These are phyloP conservation scores for Meliscaeva auricollis DNA, from an alignment of 2,888 invertebrate genomes.

Conservation along the genomic window DNA sequence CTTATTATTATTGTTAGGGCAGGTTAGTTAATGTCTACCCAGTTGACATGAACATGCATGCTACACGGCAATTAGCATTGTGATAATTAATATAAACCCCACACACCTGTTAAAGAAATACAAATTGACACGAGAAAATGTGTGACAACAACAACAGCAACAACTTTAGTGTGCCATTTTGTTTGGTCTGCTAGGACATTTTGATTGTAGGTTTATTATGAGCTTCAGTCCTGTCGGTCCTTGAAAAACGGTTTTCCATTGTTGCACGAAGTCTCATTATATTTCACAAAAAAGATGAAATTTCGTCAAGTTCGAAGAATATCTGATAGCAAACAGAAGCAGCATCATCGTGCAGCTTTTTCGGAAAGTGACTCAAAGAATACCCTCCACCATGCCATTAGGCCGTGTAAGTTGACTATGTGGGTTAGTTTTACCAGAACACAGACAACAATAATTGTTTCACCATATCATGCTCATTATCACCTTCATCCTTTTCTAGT, in stretches of 20 bases:
- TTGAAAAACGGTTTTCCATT: too few species aligned
- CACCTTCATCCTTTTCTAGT: constrained; percentile 79
- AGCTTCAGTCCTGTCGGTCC: too few species aligned
- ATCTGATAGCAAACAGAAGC: not conserved
- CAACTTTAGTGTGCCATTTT: not conserved
- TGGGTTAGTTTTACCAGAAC: too few species aligned
- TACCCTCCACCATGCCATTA: constrained; percentile 85
- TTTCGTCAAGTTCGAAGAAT: not conserved
- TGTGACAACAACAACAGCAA: not conserved
- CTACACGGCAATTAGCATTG: constrained; percentile 40
- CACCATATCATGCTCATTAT: too few species aligned
- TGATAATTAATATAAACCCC: constrained; percentile 31
- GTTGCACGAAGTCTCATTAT: too few species aligned
- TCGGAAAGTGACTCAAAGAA: constrained; percentile 76
- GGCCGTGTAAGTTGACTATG: constrained; percentile 82
- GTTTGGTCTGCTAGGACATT: not conserved
- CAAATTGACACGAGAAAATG: not conserved
- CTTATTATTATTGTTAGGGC: not conserved
- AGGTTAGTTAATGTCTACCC: constrained; percentile 18
- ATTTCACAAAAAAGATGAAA: constrained; percentile 23
- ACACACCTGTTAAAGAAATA: constrained; percentile 2
- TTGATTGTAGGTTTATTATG: not conserved
- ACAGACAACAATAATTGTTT: too few species aligned
- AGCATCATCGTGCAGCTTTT: not conserved
- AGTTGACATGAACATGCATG: constrained; percentile 54